phyloP scores from a whole-genome alignment of 2,797 vertebrate species.

The Jordanella pulchra region DNA sequence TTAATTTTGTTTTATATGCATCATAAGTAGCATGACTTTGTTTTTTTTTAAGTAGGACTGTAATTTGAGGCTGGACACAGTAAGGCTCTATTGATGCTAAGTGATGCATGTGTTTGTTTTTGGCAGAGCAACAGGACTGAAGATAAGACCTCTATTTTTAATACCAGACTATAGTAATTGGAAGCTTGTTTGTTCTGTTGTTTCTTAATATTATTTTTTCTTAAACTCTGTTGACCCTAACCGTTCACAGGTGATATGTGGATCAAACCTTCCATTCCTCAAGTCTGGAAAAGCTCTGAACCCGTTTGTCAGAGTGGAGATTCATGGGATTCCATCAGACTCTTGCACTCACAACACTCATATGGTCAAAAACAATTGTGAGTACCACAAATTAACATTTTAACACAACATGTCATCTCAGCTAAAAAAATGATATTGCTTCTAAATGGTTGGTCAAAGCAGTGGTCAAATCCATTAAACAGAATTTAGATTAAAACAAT shows the following conservation, averaged over 20 bases:
- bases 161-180: conserved; percentile 51
- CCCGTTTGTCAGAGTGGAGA: conserved; percentile 82
- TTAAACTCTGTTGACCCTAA: conserved; percentile 3
- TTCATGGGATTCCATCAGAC: conserved; percentile 81
- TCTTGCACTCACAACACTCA: conserved; percentile 74
- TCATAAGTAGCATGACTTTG: conserved; percentile 13
- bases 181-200: conserved; percentile 17
- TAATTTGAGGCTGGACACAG: conserved; percentile 48
- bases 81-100: conserved; percentile 53
- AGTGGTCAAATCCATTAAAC: not conserved
- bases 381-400: conserved; percentile 33
- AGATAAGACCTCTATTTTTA: conserved; percentile 48
- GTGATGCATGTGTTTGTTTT: conserved; percentile 53
- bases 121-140: conserved; percentile 58
- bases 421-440: not conserved
- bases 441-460: not conserved
- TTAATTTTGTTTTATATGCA: not conserved
- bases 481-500: not conserved
- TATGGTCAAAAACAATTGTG: conserved; percentile 84
- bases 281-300: conserved; percentile 64
- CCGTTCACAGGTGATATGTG: conserved; percentile 83
- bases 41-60: conserved; percentile 31
- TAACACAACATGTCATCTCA: not conserved
- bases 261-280: conserved; percentile 69
- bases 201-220: conserved; percentile 11